Evolutionary conservation across 2,113 vertebrate genomes (phyloP).

Genomic region (Microtus montanus): DNA sequence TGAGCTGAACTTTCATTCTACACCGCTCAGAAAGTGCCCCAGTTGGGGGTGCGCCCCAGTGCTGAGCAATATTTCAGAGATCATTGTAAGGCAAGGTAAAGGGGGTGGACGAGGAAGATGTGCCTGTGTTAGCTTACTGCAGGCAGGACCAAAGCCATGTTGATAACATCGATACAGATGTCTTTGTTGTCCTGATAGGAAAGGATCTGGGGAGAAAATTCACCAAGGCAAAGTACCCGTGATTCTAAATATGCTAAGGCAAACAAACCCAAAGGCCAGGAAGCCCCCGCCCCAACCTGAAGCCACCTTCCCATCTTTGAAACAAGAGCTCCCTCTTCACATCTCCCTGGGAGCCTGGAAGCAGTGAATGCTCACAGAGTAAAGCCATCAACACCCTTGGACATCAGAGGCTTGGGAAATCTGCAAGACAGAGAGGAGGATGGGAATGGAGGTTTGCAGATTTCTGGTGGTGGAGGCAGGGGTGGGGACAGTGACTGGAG

Average conservation of each 20-base stretch:
- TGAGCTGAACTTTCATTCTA: not conserved
- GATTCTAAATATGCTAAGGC: not conserved
- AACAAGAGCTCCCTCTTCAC: not conserved
- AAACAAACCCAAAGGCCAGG: not conserved
- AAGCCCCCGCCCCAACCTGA: not conserved
- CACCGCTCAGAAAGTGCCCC: not conserved
- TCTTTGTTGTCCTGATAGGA: not conserved
- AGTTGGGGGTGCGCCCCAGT: not conserved
- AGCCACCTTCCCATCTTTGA: not conserved
- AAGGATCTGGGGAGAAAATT: not conserved
- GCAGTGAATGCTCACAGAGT: not conserved
- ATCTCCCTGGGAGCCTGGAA: not conserved
- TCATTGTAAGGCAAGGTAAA: not conserved
- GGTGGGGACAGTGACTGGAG: not conserved
- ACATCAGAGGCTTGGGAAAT: not conserved
- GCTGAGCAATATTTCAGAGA: not conserved
- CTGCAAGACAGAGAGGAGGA: not conserved
- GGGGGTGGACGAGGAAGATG: not conserved
- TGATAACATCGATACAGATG: not conserved
- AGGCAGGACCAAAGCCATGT: not conserved
- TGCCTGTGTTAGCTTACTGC: not conserved
- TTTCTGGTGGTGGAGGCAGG: not conserved
- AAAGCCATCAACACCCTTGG: not conserved
- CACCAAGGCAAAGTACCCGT: conserved; percentile 11
- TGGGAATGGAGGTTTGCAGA: not conserved